These are phyloP conservation scores for Mycogona germanica DNA, from an alignment of 2,888 invertebrate genomes.

Conservation along the genomic window DNA sequence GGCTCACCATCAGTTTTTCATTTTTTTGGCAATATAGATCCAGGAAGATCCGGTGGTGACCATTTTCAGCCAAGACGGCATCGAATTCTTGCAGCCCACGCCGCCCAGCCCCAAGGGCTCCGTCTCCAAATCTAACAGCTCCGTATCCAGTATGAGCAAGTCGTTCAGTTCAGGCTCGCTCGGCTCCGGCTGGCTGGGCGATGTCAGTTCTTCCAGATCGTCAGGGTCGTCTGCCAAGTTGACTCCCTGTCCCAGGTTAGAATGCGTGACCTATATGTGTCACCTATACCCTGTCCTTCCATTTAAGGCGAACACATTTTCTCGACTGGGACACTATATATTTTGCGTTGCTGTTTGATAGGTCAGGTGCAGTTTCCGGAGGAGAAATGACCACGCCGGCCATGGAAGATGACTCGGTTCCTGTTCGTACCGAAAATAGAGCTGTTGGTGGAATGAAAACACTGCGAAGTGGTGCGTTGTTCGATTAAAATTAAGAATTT, in stretches of 20 bases:
- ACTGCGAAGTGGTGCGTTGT: conserved; percentile 6
- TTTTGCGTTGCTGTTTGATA: too few relatives aligned
- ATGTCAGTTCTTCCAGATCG: conserved; percentile 8
- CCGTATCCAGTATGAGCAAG: neutral
- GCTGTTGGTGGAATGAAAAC: conserved; percentile 8
- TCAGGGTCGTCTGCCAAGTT: neutral
- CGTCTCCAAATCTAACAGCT: too few relatives aligned
- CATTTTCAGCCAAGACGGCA: too few relatives aligned
- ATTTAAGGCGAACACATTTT: too few relatives aligned
- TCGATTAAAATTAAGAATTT: neutral
- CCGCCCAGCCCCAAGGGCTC: too few relatives aligned
- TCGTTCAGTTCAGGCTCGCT: neutral
- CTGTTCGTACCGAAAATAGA: neutral
- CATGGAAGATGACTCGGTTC: neutral
- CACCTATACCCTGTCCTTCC: too few relatives aligned
- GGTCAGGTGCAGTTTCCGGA: too few relatives aligned
- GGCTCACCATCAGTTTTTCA: too few relatives aligned
- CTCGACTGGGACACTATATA: too few relatives aligned
- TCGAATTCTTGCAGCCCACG: too few relatives aligned
- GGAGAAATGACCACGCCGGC: neutral
- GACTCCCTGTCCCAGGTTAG: neutral
- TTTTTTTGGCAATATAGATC: neutral
- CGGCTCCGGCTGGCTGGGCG: conserved; percentile 4
- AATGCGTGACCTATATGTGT: too few relatives aligned
- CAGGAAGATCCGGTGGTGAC: neutral